phyloP scores from a whole-genome alignment of 2,888 invertebrate species.

The Spodoptera littoralis region DNA sequence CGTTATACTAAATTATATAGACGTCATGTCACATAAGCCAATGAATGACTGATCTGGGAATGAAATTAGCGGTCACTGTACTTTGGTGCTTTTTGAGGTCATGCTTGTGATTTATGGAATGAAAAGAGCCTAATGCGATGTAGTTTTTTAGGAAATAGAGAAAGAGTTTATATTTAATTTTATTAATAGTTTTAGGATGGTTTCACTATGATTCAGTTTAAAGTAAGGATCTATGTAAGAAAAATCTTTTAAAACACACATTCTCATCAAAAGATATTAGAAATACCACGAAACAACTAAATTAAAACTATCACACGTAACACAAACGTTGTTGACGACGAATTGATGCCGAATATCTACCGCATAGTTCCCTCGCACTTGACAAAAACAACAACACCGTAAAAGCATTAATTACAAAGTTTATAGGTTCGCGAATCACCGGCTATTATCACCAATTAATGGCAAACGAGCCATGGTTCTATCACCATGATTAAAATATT shows the following conservation, averaged over 20 bases:
- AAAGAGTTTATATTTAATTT: too few relatives aligned
- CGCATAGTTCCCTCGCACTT: slow-evolving; percentile 6
- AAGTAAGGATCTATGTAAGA: too few relatives aligned
- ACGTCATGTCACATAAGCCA: slow-evolving; percentile 33
- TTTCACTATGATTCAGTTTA: too few relatives aligned
- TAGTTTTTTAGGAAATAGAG: too few relatives aligned
- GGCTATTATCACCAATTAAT: slow-evolving; percentile 52
- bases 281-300: too few relatives aligned
- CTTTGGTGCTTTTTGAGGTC: slow-evolving; percentile 13
- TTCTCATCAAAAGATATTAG: too few relatives aligned
- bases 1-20: slow-evolving; percentile 44
- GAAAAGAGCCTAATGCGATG: not conserved
- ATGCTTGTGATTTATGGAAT: slow-evolving; percentile 3
- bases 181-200: too few relatives aligned
- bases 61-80: slow-evolving; percentile 1
- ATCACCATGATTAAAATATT: slow-evolving; percentile 56
- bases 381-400: slow-evolving; percentile 15
- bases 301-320: not conserved
- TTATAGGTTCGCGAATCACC: slow-evolving; percentile 50
- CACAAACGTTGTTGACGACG: not conserved
- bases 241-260: too few relatives aligned
- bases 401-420: slow-evolving; percentile 49
- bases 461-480: slow-evolving; percentile 48
- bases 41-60: slow-evolving; percentile 28
- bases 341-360: not conserved